A percentile compares a stretch with the other conserved stretches of the same genome.
Conservation (phyloP, 2,113 vertebrate species). For the Rhodinocichla rosea region DNA sequence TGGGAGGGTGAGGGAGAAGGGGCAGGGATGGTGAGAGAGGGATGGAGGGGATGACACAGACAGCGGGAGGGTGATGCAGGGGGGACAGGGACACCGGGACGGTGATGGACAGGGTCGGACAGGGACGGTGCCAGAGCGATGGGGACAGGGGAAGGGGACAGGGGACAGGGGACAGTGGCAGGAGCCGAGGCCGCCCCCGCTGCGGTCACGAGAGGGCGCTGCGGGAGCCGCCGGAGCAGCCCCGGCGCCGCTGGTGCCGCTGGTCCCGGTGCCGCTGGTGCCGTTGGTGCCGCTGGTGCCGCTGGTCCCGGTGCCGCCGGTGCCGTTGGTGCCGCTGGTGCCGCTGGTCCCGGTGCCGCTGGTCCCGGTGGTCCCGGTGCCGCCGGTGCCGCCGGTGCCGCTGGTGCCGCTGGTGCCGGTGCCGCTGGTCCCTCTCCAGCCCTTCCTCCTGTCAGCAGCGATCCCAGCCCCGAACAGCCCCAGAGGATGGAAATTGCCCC, state of each 20-base stretch:
- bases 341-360: no score
- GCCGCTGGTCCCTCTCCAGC: neutral
- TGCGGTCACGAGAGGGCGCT: neutral
- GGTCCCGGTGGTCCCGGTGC: no score
- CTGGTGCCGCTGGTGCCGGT: no score
- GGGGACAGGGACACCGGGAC: neutral
- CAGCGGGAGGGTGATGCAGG: no score
- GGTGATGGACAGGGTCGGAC: neutral
- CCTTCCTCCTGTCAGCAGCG: neutral
- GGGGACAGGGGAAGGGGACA: no score
- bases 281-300: no score
- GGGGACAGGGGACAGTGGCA: neutral
- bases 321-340: no score
- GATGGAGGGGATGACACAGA: neutral
- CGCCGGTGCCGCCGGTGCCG: no score
- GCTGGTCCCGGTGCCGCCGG: no score
- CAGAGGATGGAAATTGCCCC: neutral
- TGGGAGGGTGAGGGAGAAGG: neutral
- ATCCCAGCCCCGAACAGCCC: neutral
- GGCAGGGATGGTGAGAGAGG: no score
- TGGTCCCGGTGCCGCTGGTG: no score
- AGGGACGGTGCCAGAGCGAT: neutral
- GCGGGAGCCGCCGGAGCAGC: neutral
- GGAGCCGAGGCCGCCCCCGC: neutral
- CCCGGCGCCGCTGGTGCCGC: no score